A percentile compares a stretch with the other conserved stretches of the same genome.
Evolutionary conservation across 2,888 invertebrate genomes (phyloP).

Genomic region (Trichacis sp.): DNA sequence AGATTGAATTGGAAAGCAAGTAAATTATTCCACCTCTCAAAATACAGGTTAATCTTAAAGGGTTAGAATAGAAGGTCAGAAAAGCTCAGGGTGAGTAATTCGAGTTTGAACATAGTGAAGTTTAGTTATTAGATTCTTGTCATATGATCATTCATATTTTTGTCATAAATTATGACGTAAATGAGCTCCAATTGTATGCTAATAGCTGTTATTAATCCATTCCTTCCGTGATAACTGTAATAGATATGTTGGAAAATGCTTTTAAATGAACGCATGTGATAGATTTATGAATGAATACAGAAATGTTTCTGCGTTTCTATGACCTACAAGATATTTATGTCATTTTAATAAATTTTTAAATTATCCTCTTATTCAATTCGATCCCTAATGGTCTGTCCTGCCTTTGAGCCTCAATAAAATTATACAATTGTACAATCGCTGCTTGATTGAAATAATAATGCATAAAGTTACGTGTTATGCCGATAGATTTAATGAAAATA

Average conservation of each 20-base stretch:
- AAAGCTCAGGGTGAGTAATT: too few relatives aligned
- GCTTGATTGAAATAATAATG: neutral
- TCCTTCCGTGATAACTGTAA: neutral
- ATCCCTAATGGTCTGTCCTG: neutral
- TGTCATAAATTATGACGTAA: neutral
- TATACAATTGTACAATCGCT: neutral
- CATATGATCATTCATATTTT: too few relatives aligned
- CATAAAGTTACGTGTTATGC: neutral
- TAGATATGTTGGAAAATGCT: neutral
- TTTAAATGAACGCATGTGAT: neutral
- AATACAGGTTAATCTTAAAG: too few relatives aligned
- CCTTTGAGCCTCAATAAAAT: neutral
- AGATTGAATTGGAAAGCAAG: too few relatives aligned
- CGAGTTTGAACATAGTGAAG: too few relatives aligned
- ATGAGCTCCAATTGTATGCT: neutral
- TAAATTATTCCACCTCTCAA: too few relatives aligned
- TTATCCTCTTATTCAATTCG: neutral
- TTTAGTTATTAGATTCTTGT: neutral
- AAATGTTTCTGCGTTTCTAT: too few relatives aligned
- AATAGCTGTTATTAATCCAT: neutral
- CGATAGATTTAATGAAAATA: too few relatives aligned
- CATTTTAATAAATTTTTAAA: neutral
- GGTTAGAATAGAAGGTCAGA: too few relatives aligned
- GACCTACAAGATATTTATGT: neutral
- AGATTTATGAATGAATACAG: too few relatives aligned